phyloP scores from a whole-genome alignment of 23 tunicate species.

The Halocynthia aurantium region DNA sequence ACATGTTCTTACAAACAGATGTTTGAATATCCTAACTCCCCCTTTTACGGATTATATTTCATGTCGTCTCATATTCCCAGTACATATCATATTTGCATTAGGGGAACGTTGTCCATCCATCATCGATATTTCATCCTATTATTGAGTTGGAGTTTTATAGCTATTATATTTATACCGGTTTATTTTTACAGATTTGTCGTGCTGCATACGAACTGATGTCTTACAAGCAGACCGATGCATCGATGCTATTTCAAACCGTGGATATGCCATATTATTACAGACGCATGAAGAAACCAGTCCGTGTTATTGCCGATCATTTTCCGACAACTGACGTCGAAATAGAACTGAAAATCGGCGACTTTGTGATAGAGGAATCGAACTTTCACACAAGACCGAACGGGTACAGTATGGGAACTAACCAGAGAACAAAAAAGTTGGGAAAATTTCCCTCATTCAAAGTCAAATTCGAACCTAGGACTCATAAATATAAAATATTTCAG shows the following conservation, averaged over 20 bases:
- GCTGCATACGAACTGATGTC: conserved; percentile 6
- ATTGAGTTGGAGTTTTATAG: neutral
- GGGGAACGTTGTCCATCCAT: neutral
- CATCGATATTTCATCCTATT: neutral
- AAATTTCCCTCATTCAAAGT: no score
- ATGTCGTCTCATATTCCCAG: neutral
- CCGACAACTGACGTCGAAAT: neutral
- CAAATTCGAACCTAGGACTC: no score
- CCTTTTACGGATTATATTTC: neutral
- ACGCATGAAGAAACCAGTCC: neutral
- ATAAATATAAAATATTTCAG: no score
- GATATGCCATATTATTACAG: neutral
- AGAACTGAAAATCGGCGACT: neutral
- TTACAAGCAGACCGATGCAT: neutral
- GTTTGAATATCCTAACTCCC: neutral
- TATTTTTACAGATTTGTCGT: neutral
- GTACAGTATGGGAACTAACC: no score
- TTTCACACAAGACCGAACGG: no score
- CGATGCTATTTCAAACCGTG: neutral
- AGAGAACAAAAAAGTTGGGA: no score
- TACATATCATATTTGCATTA: neutral
- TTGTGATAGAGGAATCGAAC: neutral
- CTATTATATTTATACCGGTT: no score
- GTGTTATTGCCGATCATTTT: neutral
- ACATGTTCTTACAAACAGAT: neutral